Conservation (phyloP, 2,888 invertebrate species). For the Drosophila anceps region DNA sequence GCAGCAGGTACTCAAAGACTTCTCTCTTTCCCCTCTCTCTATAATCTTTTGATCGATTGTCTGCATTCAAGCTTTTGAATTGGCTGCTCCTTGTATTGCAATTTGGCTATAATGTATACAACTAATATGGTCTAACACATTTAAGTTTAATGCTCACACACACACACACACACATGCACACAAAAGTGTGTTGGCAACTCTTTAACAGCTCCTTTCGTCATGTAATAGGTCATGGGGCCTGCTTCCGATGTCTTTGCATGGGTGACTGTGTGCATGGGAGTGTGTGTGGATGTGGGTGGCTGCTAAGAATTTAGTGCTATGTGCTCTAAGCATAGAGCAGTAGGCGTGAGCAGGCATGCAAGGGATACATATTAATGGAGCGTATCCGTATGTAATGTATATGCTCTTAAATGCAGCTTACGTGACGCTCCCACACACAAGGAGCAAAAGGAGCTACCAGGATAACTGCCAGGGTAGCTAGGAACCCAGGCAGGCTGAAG, state of each 20-base stretch:
- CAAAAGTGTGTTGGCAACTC: conserved; percentile 53
- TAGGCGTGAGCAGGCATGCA: conserved; percentile 74
- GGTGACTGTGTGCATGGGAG: conserved; percentile 23
- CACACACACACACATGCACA: conserved; percentile 4
- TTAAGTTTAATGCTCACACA: conserved; percentile 46
- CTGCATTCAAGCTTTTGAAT: conserved; percentile 17
- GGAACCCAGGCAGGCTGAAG: conserved; percentile 22
- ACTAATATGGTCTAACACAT: conserved; percentile 56
- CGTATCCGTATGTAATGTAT: conserved; percentile 82
- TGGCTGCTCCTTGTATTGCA: conserved; percentile 43
- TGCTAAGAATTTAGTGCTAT: conserved; percentile 58
- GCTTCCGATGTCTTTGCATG: conserved; percentile 30
- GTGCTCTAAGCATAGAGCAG: conserved; percentile 44
- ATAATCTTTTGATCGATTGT: conserved; percentile 13
- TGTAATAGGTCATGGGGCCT: conserved; percentile 74
- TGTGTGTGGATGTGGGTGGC: conserved; percentile 31
- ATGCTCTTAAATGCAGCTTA: conserved; percentile 82
- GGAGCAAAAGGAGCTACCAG: conserved; percentile 34
- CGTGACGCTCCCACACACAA: conserved; percentile 64
- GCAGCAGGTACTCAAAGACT: background rate
- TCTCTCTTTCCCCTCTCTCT: background rate
- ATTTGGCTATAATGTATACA: conserved; percentile 48
- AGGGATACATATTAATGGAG: conserved; percentile 82
- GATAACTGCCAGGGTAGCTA: conserved; percentile 27
- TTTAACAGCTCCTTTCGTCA: conserved; percentile 76